phyloP scores from a whole-genome alignment of 2,797 vertebrate genomes.

The Halcyon leucocephala region DNA sequence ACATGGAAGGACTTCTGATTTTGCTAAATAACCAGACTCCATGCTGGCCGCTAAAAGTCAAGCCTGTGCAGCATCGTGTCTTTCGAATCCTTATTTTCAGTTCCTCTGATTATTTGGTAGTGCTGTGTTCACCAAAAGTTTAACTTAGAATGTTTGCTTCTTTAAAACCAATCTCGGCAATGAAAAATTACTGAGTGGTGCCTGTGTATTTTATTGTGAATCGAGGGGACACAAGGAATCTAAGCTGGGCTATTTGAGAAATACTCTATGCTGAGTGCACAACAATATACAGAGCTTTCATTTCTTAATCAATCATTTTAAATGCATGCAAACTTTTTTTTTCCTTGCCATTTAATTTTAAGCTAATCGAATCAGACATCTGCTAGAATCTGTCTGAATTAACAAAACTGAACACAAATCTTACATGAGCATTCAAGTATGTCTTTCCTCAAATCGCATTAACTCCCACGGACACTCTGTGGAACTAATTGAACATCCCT shows the following conservation, averaged over 20 bases:
- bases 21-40: not conserved
- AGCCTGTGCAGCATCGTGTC: not conserved
- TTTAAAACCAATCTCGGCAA: not conserved
- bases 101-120: not conserved
- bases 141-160: conserved; percentile 1
- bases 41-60: not conserved
- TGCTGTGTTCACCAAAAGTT: not conserved
- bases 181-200: not conserved
- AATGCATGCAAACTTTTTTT: not conserved
- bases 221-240: not conserved
- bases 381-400: conserved; percentile 10
- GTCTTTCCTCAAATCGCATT: not conserved
- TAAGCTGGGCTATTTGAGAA: not conserved
- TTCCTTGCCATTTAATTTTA: conserved; percentile 17
- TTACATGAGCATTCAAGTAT: not conserved
- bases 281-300: not conserved
- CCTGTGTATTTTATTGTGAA: not conserved
- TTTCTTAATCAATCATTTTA: not conserved
- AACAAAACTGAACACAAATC: conserved; percentile 17
- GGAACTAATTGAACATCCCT: conserved; percentile 7
- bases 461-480: not conserved
- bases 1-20: not conserved
- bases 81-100: not conserved
- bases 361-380: conserved; percentile 55
- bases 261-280: not conserved